Conservation (phyloP, 2,888 invertebrate species). For the Lepeophtheirus nordmannii region DNA sequence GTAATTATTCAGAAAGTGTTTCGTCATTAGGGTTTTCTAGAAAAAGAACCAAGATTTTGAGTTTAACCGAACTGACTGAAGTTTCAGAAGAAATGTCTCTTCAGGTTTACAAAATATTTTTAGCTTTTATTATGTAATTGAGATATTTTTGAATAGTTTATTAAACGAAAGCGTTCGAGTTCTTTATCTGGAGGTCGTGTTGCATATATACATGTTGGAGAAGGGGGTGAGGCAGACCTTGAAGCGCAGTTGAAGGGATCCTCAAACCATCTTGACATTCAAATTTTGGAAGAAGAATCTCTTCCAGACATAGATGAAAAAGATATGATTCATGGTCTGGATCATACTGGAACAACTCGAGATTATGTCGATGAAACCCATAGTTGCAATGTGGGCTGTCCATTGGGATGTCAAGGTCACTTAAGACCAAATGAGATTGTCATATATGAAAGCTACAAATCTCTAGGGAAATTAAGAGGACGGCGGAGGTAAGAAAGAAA, state of each 20-base stretch:
- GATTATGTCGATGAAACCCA: conserved; percentile 23
- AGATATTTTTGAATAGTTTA: too few species aligned
- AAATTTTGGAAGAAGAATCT: conserved; percentile 23
- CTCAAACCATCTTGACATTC: conserved; percentile 22
- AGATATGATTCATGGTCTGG: conserved; percentile 24
- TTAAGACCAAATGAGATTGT: conserved; percentile 24
- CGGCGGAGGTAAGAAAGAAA: too few species aligned
- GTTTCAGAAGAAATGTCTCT: too few species aligned
- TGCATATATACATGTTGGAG: conserved; percentile 22
- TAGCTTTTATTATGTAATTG: too few species aligned
- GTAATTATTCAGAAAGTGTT: too few species aligned
- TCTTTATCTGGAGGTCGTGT: conserved; percentile 21
- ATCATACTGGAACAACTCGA: conserved; percentile 24
- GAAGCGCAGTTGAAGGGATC: conserved; percentile 22
- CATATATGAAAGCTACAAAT: conserved; percentile 24
- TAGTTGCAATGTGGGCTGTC: conserved; percentile 19
- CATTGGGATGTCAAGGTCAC: conserved; percentile 23
- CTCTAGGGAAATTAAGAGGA: conserved; percentile 11
- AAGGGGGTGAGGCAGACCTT: conserved; percentile 22
- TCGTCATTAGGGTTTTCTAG: too few species aligned
- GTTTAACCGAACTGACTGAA: too few species aligned
- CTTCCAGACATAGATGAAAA: conserved; percentile 23
- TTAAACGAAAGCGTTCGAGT: too few species aligned
- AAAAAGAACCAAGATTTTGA: too few species aligned
- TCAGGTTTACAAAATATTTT: too few species aligned